These are phyloP conservation scores for Clarias batrachus DNA, from an alignment of 2,113 vertebrate species.

Conservation along the genomic window DNA sequence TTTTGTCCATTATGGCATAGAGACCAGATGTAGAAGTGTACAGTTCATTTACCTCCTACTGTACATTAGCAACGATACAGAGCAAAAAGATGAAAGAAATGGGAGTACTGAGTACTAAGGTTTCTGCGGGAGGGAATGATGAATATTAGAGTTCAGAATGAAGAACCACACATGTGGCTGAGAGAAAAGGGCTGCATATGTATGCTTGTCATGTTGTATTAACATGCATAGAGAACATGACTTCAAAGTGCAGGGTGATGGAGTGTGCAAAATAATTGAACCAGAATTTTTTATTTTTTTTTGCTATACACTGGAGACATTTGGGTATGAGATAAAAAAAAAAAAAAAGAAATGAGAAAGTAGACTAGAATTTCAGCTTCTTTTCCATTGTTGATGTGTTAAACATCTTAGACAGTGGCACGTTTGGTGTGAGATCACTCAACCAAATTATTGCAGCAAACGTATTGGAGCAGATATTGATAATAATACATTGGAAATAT, in stretches of 20 bases:
- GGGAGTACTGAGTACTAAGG: not conserved
- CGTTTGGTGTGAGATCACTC: not conserved
- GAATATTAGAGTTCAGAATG: not conserved
- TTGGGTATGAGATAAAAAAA: not conserved
- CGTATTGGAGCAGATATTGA: not conserved
- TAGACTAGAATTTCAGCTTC: not conserved
- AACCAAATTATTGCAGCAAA: not conserved
- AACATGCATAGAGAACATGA: not conserved
- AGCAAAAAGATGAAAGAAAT: not conserved
- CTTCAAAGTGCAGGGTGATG: not conserved
- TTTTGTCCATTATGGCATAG: conserved; percentile 17
- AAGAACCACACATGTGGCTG: not conserved
- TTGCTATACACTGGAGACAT: not conserved
- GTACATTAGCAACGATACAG: not conserved
- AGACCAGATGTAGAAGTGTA: conserved; percentile 9
- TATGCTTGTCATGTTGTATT: conserved; percentile 1
- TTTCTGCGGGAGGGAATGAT: not conserved
- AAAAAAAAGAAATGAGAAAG: not conserved
- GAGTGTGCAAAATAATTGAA: not conserved
- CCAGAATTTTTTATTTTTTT: not conserved
- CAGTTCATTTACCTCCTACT: not conserved
- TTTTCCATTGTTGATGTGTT: not conserved
- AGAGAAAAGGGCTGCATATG: not conserved
- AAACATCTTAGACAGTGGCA: not conserved
- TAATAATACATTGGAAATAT: no score